A percentile compares a stretch with the other conserved stretches of the same genome.
Conservation (phyloP, 2,797 vertebrate genomes). For the Intellagama lesueurii region DNA sequence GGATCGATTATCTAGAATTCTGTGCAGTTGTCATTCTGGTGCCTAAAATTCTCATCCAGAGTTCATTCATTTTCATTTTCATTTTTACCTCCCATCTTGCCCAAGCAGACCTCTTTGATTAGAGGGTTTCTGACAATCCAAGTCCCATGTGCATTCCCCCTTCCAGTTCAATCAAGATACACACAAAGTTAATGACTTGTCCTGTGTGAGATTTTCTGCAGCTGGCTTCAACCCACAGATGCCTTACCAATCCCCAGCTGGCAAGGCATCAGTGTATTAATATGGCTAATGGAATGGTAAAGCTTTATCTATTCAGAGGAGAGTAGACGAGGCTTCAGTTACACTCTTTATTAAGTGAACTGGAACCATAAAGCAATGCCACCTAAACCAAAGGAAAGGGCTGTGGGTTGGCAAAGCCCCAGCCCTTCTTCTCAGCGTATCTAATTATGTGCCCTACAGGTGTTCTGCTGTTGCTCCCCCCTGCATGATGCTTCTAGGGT, state of each 20-base stretch:
- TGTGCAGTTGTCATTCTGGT: neutral
- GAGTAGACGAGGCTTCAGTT: neutral
- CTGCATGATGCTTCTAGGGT: neutral
- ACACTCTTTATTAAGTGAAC: conserved; percentile 10
- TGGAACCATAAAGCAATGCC: neutral
- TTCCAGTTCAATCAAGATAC: neutral
- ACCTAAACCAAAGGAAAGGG: neutral
- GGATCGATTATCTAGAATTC: neutral
- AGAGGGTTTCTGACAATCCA: neutral
- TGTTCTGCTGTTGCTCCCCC: neutral
- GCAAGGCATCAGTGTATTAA: conserved; percentile 19
- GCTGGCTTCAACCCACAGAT: neutral
- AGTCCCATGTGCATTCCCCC: neutral
- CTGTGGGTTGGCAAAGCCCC: neutral
- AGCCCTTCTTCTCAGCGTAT: neutral
- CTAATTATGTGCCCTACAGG: neutral
- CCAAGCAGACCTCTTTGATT: neutral
- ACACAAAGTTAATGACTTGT: neutral
- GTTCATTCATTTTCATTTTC: neutral
- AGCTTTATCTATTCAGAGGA: neutral
- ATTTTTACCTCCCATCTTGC: neutral
- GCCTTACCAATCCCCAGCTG: neutral
- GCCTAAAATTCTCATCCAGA: neutral
- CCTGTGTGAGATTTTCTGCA: neutral
- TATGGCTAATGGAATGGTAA: conserved; percentile 31